Evolutionary conservation across 37 sponge, comb jelly and placozoan genomes (phyloP).

Genomic region (Aphrocallistes beatrix): DNA sequence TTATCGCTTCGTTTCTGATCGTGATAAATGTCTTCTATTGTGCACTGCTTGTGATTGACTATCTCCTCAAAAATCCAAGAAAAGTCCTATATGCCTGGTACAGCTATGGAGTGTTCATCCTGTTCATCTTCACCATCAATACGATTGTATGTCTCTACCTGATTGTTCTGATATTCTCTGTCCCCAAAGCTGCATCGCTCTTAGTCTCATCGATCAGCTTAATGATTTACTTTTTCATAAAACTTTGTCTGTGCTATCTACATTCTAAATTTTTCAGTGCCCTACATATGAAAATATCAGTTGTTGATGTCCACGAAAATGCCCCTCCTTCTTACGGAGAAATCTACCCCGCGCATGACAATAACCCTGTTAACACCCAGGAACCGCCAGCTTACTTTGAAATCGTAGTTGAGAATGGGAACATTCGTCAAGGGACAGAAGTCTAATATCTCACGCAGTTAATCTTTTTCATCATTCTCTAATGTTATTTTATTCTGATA

Average conservation of each 20-base stretch:
- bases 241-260: not conserved
- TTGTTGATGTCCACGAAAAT: not conserved
- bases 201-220: not conserved
- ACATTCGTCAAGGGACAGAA: too few species aligned
- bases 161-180: not conserved
- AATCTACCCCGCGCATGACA: too few species aligned
- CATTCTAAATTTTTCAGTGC: not conserved
- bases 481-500: too few species aligned
- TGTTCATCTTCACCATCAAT: not conserved
- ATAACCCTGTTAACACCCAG: not conserved
- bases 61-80: not conserved
- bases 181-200: not conserved
- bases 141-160: not conserved
- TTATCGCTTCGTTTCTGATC: not conserved
- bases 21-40: not conserved
- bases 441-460: too few species aligned
- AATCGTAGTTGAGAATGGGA: not conserved
- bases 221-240: not conserved
- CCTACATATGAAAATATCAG: not conserved
- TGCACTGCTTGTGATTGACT: not conserved
- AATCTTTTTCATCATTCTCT: too few species aligned
- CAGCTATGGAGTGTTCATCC: not conserved
- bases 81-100: not conserved
- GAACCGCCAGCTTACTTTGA: not conserved
- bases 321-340: not conserved